Conservation (phyloP, 2,888 invertebrate genomes). For the Gnatocerus cornutus region DNA sequence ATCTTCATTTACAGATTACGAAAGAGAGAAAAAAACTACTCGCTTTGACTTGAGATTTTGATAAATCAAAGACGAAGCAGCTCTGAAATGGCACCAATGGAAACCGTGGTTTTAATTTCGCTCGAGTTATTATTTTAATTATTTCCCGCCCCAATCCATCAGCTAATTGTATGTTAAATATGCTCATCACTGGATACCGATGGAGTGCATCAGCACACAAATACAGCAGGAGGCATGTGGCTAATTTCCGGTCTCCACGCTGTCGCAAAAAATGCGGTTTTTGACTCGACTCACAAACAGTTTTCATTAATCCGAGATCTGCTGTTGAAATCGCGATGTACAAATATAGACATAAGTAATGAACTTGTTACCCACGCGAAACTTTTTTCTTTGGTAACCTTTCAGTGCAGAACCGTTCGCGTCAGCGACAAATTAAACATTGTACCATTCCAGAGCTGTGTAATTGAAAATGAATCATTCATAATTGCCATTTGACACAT, state of each 20-base stretch:
- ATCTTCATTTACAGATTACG: conserved; percentile 28
- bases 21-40: conserved; percentile 24
- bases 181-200: neutral
- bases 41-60: conserved; percentile 1
- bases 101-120: too few species aligned
- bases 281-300: conserved; percentile 17
- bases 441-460: conserved; percentile 35
- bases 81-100: conserved; percentile 31
- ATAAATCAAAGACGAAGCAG: conserved; percentile 16
- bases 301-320: conserved; percentile 17
- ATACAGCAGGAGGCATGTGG: conserved; percentile 14
- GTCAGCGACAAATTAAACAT: conserved; percentile 1
- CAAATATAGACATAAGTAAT: conserved; percentile 43
- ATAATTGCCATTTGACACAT: conserved; percentile 6
- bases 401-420: too few species aligned
- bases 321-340: conserved; percentile 21
- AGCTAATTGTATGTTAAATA: too few species aligned
- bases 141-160: too few species aligned
- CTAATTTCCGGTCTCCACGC: conserved; percentile 25
- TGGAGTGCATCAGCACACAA: conserved; percentile 14
- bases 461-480: neutral
- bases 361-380: conserved; percentile 34
- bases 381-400: conserved; percentile 26
- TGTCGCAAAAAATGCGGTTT: conserved; percentile 21
- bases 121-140: too few species aligned